Percentiles rank a stretch among this genome's conserved stretches.
Conservation (phyloP, 92 coral and sea anemone genomes). For the Galaxea fascicularis region DNA sequence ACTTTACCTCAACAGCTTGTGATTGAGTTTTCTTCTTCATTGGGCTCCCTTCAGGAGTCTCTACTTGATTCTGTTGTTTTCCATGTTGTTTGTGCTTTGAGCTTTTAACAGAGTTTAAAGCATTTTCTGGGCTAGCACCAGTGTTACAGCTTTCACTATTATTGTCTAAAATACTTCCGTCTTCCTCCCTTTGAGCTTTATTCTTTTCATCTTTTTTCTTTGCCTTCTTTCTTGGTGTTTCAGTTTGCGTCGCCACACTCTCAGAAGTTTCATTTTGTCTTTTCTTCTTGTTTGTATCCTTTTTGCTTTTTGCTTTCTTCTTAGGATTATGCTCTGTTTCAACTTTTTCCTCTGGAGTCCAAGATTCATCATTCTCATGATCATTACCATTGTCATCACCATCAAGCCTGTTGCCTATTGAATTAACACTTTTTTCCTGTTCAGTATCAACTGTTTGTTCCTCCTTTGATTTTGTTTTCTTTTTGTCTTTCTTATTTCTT, state of each 20-base stretch:
- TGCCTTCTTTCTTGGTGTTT: slow-evolving; percentile 40
- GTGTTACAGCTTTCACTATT: background rate
- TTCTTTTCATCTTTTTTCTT: slow-evolving; percentile 28
- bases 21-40: background rate
- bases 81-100: background rate
- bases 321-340: slow-evolving; percentile 34
- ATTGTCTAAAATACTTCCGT: background rate
- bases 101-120: background rate
- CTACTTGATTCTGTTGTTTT: slow-evolving; percentile 1
- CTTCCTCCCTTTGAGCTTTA: background rate
- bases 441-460: background rate
- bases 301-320: slow-evolving; percentile 14
- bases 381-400: slow-evolving; percentile 8
- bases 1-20: slow-evolving; percentile 14
- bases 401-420: background rate
- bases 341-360: slow-evolving; percentile 44
- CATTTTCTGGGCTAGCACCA: background rate
- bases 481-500: slow-evolving; percentile 52
- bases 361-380: slow-evolving; percentile 20
- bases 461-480: slow-evolving; percentile 52
- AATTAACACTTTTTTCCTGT: background rate
- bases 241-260: slow-evolving; percentile 18
- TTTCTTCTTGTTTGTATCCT: slow-evolving; percentile 30
- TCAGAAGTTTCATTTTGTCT: slow-evolving; percentile 39
- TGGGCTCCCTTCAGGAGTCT: background rate